A percentile compares a stretch with the other conserved stretches of the same genome.
Conservation (phyloP, 2,113 vertebrate species). For the Colaptes auratus region DNA sequence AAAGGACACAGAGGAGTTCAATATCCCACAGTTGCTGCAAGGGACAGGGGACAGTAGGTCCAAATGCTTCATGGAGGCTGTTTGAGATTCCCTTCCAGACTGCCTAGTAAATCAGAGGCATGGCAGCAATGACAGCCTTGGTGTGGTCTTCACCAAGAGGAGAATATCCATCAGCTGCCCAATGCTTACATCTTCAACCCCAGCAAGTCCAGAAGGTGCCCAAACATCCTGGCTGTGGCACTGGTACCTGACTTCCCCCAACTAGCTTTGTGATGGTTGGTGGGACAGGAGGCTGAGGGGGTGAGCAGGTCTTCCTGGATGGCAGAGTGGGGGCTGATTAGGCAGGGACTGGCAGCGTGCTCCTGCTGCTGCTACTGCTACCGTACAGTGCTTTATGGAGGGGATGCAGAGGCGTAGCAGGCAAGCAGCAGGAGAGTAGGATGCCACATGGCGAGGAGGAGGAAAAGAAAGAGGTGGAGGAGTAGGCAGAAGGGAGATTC, state of each 20-base stretch:
- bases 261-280: background rate
- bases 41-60: background rate
- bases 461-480: conserved; percentile 73
- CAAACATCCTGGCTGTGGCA: accelerated
- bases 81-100: background rate
- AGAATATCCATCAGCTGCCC: background rate
- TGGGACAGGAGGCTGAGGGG: conserved; percentile 2
- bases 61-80: background rate
- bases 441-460: conserved; percentile 74
- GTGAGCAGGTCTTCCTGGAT: background rate
- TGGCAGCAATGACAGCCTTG: background rate
- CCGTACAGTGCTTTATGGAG: conserved; percentile 27
- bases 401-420: conserved; percentile 71
- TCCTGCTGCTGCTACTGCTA: conserved; percentile 52
- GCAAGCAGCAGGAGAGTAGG: conserved; percentile 73
- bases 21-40: background rate
- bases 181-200: accelerated
- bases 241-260: background rate
- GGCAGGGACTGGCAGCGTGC: conserved; percentile 56
- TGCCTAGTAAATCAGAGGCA: background rate
- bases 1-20: background rate
- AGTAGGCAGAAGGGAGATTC: conserved; percentile 74
- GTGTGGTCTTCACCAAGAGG: background rate
- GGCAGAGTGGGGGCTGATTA: background rate
- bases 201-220: background rate